phyloP scores from a whole-genome alignment of 2,113 vertebrate species.

The Eidolon helvum region DNA sequence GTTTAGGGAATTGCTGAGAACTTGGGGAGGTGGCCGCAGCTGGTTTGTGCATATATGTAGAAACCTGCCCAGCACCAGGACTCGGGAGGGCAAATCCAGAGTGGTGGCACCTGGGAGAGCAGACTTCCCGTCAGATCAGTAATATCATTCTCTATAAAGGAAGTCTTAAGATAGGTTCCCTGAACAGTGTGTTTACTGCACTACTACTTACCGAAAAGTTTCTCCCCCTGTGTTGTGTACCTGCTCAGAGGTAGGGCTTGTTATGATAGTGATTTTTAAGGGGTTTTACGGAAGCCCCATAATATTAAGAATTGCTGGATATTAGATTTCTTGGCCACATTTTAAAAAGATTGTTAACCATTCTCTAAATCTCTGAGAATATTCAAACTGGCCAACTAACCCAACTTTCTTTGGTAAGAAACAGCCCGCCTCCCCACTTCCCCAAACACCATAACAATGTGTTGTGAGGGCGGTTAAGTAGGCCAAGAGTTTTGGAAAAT shows the following conservation, averaged over 20 bases:
- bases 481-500: slow-evolving; percentile 53
- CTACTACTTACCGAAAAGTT: not conserved
- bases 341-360: not conserved
- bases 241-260: not conserved
- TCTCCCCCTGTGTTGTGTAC: not conserved
- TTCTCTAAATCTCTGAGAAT: slow-evolving; percentile 45
- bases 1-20: slow-evolving; percentile 55
- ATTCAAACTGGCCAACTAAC: not conserved
- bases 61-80: not conserved
- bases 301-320: not conserved
- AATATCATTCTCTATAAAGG: slow-evolving; percentile 1
- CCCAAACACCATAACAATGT: not conserved
- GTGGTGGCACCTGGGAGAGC: not conserved
- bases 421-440: not conserved
- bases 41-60: not conserved
- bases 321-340: slow-evolving; percentile 5
- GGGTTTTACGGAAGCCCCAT: not conserved
- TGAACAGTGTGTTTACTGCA: not conserved
- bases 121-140: not conserved
- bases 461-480: slow-evolving; percentile 28
- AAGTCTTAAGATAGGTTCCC: not conserved
- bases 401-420: slow-evolving; percentile 48
- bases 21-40: not conserved
- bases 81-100: not conserved
- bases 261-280: not conserved